Base-by-base conservation (phyloP, 2,888 invertebrate genomes). In the Junonia oenone region DNA sequence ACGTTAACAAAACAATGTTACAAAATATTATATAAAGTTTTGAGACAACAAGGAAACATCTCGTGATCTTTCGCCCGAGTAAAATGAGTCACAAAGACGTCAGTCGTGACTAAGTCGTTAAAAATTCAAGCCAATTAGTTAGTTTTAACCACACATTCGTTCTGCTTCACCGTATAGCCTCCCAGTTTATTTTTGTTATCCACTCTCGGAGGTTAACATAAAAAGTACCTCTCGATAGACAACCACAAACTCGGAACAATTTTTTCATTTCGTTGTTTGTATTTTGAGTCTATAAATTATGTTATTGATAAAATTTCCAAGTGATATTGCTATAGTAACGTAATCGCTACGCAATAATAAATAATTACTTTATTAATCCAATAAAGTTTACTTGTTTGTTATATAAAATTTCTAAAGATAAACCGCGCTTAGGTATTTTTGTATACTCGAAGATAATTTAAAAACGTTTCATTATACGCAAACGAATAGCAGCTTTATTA, bases 111-210 rank as follows among this genome's bases (percentile, higher is more conserved):
- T 87, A 86, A 89, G 77, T 68, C 72, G 78, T 81, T 76, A 84
- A 86, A 86, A 82, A 85, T 85, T 81, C 78, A 78, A 76, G 71
- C 75, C 81, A 83, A 81, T 84, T 84, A 83, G 75, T 73, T 75
- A 59, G 59, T 59, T 65, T 56, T 51, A 51, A 55, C 63, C 57
- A 62, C 61, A 51, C 47, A 40, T 53, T 54, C 50, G 27, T 55
- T 59, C 51, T 45, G 48, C 51, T 56, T 50, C 48, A 47, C 55
- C 45, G 43, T 54, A 47, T 33, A 45, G 51, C 51, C 47, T 59
- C 49, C 55, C 33, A 55, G 40, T 45, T 40, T 51, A 37, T 52
- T 58, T 55, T 45, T 45, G 58, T 51, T 49, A 38, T 27, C 38
- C 40, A 43, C 52, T 57, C 55, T 57, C 55, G 50, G 55, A 50